Evolutionary conservation across 30 jellyfish, hydroid and myxozoan genomes (phyloP), one percentile per base, ranked within the genome.

Genomic region (Turritopsis dohrnii): DNA sequence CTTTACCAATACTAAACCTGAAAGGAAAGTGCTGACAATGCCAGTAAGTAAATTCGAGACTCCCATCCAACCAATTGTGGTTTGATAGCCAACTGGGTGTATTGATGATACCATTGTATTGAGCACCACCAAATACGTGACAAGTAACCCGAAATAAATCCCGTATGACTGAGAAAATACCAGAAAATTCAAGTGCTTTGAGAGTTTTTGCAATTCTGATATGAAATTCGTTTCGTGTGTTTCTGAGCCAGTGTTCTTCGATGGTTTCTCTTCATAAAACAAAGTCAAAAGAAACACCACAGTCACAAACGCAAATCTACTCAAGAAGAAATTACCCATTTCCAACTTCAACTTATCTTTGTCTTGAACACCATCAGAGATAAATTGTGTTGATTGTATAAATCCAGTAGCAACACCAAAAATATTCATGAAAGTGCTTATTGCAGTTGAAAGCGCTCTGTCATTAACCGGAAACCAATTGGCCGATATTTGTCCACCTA

Each of bases 351-450:
- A 81, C 24, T 8, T 71, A 71, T 52, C 69, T 18, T 74, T 79
- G 29, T 89, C 89, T 41, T 41, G 5, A 1, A 54, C 31, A 1
- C 90, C 29, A 69, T 77, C 86, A 0, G 89, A 87, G 21, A 89
- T 87, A 84, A 79, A 60, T 5, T 77, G 18, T 7, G 96, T 84
- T 0, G 93, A 86, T 81, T 89, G 96, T 16, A 89, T 31, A 72
- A 84, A 89, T 22, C 93, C 96, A n/a, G 84, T 82, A 21, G 90
- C 96, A n/a, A 84, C 93, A 23, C 96, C 96, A 0, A 89, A 86
- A 24, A 82, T 74, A 52, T 84, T 66, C 96, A 89, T 84, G 65
- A 84, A 80, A 73, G 84, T 80, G 53, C 96, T 89, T 16, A 89
- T 89, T 0, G 96, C 80, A 23, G 96, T 89, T 16, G 96, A 89